Base-by-base conservation (phyloP, 2,797 vertebrate genomes). In the Vespertilio murinus region DNA sequence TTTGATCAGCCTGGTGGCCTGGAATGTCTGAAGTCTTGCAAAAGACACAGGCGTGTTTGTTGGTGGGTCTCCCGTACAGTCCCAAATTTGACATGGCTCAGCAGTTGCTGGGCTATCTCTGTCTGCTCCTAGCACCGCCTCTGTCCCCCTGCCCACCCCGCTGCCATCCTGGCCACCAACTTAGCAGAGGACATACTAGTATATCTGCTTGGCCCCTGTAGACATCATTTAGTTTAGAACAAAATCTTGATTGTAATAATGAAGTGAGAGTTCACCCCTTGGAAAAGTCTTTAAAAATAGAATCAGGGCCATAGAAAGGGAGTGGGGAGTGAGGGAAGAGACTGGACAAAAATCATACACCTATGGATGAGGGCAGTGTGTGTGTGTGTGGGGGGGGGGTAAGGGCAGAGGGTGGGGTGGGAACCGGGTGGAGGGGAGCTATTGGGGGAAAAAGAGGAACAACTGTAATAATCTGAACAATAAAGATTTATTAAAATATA, bases 1-100 rank as follows among this genome's bases (percentile, higher is more conserved):
- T 98, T 98, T 98, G 98, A 98, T 98, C 98, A 97, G 97, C 98
- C 96, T 97, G 97, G 97, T 98, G 98, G 97, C 69, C 95, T 98
- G 98, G 97, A 98, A 98, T 98, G 98, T 97, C 97, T 20, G 87
- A 97, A 96, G 98, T 96, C 97, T 97, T 98, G 94, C 95, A 95
- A 96, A 73, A 97, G 97, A 97, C 97, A 97, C 97, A 97, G 96
- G 94, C 95, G 17, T 38, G 88, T 98, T 98, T 98, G 96, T 93
- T 94, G 97, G 97, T 97, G 97, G 97, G 96, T 97, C 97, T 97
- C 49, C 79, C 95, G 95, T 93, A 87, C 96, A 96, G 96, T 95
- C 92, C 94, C 78, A 94, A 97, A 98, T 98, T 98, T 97, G 98
- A 98, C 96, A 98, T 87, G 97, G 96, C 95, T 97, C 96, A 96